A percentile compares a stretch with the other conserved stretches of the same genome.
Conservation (phyloP, 2,113 vertebrate genomes). For the Sylvietta virens region DNA sequence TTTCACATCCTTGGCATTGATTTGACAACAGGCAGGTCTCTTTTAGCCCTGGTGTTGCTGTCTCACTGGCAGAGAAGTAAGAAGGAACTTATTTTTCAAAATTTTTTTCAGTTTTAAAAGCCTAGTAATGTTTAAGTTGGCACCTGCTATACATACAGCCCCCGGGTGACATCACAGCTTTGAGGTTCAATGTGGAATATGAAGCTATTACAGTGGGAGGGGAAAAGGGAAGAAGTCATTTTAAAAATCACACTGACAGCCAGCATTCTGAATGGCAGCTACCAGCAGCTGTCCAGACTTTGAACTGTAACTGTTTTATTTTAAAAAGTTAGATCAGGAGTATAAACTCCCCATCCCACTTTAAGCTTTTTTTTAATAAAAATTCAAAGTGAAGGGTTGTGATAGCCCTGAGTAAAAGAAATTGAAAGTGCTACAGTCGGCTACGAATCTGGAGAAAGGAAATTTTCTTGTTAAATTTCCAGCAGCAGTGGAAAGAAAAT, state of each 20-base stretch:
- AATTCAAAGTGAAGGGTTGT: constrained; percentile 10
- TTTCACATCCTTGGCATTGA: neutral
- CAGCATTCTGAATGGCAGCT: neutral
- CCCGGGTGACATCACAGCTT: constrained; percentile 10
- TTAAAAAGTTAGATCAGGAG: constrained; percentile 25
- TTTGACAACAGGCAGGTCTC: neutral
- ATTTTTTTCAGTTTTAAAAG: constrained; percentile 28
- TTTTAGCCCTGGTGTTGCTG: neutral
- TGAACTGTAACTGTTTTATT: constrained; percentile 29
- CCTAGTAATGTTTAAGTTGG: neutral
- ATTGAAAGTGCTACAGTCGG: neutral
- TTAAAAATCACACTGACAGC: constrained; percentile 29
- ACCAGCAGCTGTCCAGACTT: constrained; percentile 25
- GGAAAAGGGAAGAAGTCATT: neutral
- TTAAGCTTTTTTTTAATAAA: constrained; percentile 46
- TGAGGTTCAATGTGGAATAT: constrained; percentile 5
- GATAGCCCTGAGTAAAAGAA: constrained; percentile 48
- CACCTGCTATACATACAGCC: neutral
- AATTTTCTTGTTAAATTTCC: constrained; percentile 7
- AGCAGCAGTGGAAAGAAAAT: neutral
- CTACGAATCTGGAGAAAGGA: neutral
- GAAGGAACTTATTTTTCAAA: constrained; percentile 15
- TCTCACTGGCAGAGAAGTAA: neutral
- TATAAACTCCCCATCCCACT: constrained; percentile 10
- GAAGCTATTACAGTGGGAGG: constrained; percentile 32